Evolutionary conservation across 2,888 invertebrate species (phyloP), one percentile per base, ranked within the genome.

Genomic region (Oscheius sp.): DNA sequence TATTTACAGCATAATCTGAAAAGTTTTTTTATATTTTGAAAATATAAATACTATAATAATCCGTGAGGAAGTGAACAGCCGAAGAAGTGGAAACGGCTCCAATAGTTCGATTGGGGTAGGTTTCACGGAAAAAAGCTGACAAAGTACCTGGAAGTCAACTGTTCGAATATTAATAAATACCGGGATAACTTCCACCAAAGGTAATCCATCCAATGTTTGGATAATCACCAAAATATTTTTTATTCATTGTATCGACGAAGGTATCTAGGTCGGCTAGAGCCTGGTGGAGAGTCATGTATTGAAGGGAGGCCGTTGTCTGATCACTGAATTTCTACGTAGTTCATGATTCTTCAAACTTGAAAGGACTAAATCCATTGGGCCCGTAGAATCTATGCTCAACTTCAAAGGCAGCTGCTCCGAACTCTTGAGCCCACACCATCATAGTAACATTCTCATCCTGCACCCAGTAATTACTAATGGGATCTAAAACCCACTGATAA

Each of bases 11-110:
- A 50, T 74, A 77, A 22, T 72, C 73, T 73, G 12, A 44, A 14
- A 12, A 5, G 22, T n/a, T 28, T 54, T 2, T 24, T 17, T 4
- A 12, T n/a, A 1, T 33, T 2, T 17, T 8, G 12, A 30, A 32
- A 1, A 32, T 2, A 5, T 1, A 3, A 51, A 26, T 26, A 71
- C 74, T 74, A 38, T 77, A 77, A 45, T 77, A 75, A 69, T 77
- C 77, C 1, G 75, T 74, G 38, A 71, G 72, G 0, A 74, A 70
- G 51, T 77, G 69, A 54, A 77, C 77, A 51, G 77, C 77, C 0
- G 74, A 74, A 8, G 77, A 77, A 24, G 77, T 69, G 0, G 77
- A 75, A 9, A 77, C 77, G 12, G 77, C 77, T 62, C 77, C 77
- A 9, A 73, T 73, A 5, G 74, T 77, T 67, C 70, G 68, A 56